Conservation (phyloP, 1,140 invertebrate species). For the Aphis gossypii region DNA sequence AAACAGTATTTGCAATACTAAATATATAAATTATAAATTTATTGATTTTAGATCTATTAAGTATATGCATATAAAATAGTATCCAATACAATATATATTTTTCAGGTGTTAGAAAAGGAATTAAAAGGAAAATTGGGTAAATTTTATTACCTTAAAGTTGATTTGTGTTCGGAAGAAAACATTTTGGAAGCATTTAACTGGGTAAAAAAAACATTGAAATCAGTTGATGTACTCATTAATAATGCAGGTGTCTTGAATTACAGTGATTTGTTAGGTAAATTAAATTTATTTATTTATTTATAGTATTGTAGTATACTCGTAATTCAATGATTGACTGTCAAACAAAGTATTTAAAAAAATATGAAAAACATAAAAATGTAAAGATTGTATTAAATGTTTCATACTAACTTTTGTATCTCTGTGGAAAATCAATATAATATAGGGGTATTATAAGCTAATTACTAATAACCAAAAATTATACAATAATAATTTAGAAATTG, state of each 20-base stretch:
- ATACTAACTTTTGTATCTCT: no score
- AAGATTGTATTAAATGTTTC: no score
- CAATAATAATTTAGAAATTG: no score
- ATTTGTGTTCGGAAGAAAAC: slow-evolving; percentile 42
- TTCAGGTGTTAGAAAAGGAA: not conserved
- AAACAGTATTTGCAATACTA: no score
- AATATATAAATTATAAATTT: no score
- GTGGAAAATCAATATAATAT: no score
- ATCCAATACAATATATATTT: not conserved
- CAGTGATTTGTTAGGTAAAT: slow-evolving; percentile 1
- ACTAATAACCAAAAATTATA: no score
- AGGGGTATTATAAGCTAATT: no score
- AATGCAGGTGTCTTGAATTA: not conserved
- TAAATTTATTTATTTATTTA: not conserved
- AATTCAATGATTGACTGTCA: no score
- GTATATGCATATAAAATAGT: no score
- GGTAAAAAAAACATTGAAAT: slow-evolving; percentile 39
- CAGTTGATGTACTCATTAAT: not conserved
- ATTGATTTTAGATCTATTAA: no score
- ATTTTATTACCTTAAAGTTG: slow-evolving; percentile 51
- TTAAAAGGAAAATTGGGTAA: not conserved
- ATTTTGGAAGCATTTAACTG: slow-evolving; percentile 40
- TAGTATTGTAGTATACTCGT: not conserved
- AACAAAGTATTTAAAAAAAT: not conserved
- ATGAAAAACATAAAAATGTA: not conserved